Evolutionary conservation across 1,140 invertebrate genomes (phyloP).

Genomic region (Calliopsis andreniformis): DNA sequence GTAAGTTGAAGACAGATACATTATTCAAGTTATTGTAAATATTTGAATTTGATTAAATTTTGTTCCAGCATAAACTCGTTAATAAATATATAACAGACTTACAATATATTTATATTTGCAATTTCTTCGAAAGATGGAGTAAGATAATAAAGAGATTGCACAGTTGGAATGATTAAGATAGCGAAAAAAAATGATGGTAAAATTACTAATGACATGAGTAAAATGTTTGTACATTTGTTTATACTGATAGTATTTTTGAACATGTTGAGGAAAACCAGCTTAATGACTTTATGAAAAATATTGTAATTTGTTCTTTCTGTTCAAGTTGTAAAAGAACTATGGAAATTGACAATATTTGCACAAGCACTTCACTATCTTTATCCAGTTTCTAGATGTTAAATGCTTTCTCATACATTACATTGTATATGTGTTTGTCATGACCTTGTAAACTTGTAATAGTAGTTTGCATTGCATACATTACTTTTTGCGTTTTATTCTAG

Average conservation of each 20-base stretch:
- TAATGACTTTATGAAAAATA: not conserved
- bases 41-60: not conserved
- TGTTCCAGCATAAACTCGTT: no score
- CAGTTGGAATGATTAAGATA: conserved; percentile 70
- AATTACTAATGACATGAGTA: conserved; percentile 71
- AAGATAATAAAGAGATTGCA: conserved; percentile 75
- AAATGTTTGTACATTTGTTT: conserved; percentile 55
- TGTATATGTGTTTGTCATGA: conserved; percentile 13
- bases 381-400: conserved; percentile 22
- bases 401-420: conserved; percentile 53
- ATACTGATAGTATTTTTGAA: no score
- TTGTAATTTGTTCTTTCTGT: not conserved
- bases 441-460: conserved; percentile 41
- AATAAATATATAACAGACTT: conserved; percentile 23
- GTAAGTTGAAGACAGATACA: not conserved
- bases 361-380: not conserved
- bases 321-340: not conserved
- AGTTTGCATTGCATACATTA: not conserved
- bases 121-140: conserved; percentile 73
- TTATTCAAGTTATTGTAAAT: not conserved
- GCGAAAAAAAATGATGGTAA: conserved; percentile 75
- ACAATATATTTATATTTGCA: conserved; percentile 14
- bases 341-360: not conserved
- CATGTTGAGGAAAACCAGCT: not conserved
- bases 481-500: not conserved